Base-by-base conservation (phyloP, 2,888 invertebrate genomes). In the Volucella bombylans region DNA sequence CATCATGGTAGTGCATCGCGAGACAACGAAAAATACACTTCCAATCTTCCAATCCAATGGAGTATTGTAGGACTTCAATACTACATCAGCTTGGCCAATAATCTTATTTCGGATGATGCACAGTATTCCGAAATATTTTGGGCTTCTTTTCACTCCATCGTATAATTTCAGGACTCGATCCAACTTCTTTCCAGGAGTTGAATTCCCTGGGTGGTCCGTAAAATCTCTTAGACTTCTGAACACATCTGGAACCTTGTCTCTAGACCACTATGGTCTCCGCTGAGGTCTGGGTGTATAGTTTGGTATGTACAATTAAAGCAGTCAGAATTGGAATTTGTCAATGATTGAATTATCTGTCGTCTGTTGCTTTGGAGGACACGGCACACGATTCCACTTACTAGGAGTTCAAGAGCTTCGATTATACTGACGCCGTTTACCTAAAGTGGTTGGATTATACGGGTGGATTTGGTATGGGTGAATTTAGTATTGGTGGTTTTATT, bases 91-190 rank as follows among this genome's bases (percentile, higher is more conserved):
- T 10, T 82, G 18, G 14, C 76, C 71, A 15, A 65, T 57, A 11
- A 82, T 72, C 31, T 72, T 72, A 18, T 79, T 79, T 14, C 79
- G 50, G 31, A 83, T 59, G 3, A 79, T 74, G 15, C 54, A 74
- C 2, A 79, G 39, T 52, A 65, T 83, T 10, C 74, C 74, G 54
- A 79, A 50, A 23, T 82, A 83, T 45, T 67, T 83, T 10, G 80
- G 68, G n/a, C 62, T 80, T 41, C 72, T 64, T 38, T 57, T 76
- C 11, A 59, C 14, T 10, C 38, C 14, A 14, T 76, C 67, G 4
- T 72, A 77, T 23, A 80, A 14, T 43, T 55, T 38, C 18, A 77
- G 49, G 11, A 78, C 73, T 45, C 69, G 52, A 11, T 83, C 82
- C 11, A 71, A 69, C 14, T 67, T 81, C 18, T 64, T 69, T 65